Conservation (phyloP, 1,140 invertebrate species). For the Laupala kohalensis region DNA sequence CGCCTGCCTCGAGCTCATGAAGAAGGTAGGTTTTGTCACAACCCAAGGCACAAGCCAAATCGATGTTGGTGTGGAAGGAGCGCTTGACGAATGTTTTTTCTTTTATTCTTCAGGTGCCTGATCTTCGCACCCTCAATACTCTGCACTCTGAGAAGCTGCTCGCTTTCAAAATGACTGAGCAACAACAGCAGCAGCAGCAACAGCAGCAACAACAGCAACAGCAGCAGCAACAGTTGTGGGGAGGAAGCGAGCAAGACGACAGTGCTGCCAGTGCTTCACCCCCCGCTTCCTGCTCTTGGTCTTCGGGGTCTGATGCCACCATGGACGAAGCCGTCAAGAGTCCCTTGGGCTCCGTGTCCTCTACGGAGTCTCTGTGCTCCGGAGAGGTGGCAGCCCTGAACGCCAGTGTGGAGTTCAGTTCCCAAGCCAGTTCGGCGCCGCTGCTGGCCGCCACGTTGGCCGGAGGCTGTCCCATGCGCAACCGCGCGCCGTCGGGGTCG, state of each 20-base stretch:
- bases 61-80: no score
- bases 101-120: no score
- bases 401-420: constrained; percentile 37
- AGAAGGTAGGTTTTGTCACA: no score
- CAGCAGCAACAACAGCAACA: constrained; percentile 55
- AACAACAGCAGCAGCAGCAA: constrained; percentile 63
- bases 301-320: constrained; percentile 48
- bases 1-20: constrained; percentile 74
- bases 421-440: constrained; percentile 46
- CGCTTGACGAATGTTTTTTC: no score
- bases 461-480: constrained; percentile 48
- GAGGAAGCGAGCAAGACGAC: constrained; percentile 41
- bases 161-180: constrained; percentile 81
- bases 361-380: constrained; percentile 62
- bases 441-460: constrained; percentile 63
- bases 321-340: constrained; percentile 68
- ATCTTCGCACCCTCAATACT: constrained; percentile 87
- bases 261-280: constrained; percentile 40
- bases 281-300: constrained; percentile 45
- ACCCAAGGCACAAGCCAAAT: no score
- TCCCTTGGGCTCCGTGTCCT: constrained; percentile 71
- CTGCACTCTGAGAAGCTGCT: constrained; percentile 91
- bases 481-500: constrained; percentile 57
- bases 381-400: constrained; percentile 45
- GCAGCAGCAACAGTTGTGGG: constrained; percentile 43